Percentiles rank a stretch among this genome's conserved stretches.
Conservation (phyloP, 1,140 invertebrate genomes). For the Tachypleus tridentatus region DNA sequence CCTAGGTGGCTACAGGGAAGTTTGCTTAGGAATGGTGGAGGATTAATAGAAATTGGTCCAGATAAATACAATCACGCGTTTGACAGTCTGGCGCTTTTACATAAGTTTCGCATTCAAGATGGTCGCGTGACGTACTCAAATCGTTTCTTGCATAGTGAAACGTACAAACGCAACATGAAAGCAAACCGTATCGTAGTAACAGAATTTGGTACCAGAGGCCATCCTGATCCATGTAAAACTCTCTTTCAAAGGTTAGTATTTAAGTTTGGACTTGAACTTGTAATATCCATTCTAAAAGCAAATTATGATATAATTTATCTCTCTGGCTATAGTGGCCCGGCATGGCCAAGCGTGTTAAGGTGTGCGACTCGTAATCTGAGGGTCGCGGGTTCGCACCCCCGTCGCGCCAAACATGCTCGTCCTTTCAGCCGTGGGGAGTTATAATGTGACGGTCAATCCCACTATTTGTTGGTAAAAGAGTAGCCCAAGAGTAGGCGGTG, state of each 20-base stretch:
- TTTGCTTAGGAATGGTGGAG: constrained; percentile 36
- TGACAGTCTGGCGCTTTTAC: constrained; percentile 39
- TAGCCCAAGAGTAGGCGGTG: too few relatives aligned
- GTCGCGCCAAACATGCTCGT: too few relatives aligned
- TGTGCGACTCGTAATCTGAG: too few relatives aligned
- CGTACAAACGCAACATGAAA: constrained; percentile 32
- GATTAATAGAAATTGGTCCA: constrained; percentile 33
- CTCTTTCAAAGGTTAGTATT: constrained; percentile 31
- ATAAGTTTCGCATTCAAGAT: constrained; percentile 33
- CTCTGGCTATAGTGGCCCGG: too few relatives aligned
- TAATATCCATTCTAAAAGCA: too few relatives aligned
- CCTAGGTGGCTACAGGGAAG: constrained; percentile 35
- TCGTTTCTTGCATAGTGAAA: constrained; percentile 32
- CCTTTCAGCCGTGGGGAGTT: too few relatives aligned
- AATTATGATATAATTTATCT: too few relatives aligned
- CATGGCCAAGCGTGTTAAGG: too few relatives aligned
- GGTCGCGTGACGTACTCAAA: constrained; percentile 33
- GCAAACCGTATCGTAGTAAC: constrained; percentile 52
- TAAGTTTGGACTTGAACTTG: too few relatives aligned
- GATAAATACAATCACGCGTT: constrained; percentile 36
- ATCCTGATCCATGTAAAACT: constrained; percentile 39
- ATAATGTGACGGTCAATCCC: too few relatives aligned
- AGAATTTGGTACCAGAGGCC: constrained; percentile 58
- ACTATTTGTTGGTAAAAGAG: too few relatives aligned
- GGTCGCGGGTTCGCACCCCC: too few relatives aligned